These are phyloP conservation scores for Ganaspis sp. DNA, from an alignment of 1,140 invertebrate genomes.

Conservation along the genomic window DNA sequence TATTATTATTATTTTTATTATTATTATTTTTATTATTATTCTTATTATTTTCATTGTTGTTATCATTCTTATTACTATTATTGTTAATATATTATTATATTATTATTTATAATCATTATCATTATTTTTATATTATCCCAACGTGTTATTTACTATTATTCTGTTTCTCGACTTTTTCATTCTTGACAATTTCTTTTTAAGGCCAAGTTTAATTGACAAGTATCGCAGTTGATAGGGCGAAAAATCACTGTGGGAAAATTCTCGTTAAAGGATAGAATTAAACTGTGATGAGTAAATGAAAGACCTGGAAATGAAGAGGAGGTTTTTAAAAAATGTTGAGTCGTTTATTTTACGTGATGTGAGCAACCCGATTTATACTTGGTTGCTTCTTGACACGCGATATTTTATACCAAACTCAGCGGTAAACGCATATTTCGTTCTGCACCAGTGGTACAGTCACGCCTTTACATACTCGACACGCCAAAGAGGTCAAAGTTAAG, in stretches of 20 bases:
- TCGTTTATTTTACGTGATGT: constrained; percentile 6
- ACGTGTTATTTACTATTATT: no score
- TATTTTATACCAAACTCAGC: background rate
- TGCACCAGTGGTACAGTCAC: background rate
- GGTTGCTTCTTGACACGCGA: constrained; percentile 7
- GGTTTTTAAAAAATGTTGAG: background rate
- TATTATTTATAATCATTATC: no score
- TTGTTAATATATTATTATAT: no score
- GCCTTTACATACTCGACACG: constrained; percentile 21
- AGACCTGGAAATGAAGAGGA: background rate
- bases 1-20: no score
- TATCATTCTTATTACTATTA: no score
- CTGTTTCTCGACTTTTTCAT: no score
- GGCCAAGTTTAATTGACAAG: no score
- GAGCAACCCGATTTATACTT: background rate
- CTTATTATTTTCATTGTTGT: no score
- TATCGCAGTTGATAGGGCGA: background rate
- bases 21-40: no score
- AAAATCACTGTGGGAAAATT: background rate
- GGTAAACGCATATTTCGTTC: background rate
- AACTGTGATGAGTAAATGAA: background rate
- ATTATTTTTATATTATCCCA: no score
- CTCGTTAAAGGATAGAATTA: background rate
- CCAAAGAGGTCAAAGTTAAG: constrained; percentile 27
- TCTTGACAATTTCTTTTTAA: no score